These are phyloP conservation scores for Synanthedon formicaeformis DNA, from an alignment of 2,888 invertebrate species.

Conservation along the genomic window DNA sequence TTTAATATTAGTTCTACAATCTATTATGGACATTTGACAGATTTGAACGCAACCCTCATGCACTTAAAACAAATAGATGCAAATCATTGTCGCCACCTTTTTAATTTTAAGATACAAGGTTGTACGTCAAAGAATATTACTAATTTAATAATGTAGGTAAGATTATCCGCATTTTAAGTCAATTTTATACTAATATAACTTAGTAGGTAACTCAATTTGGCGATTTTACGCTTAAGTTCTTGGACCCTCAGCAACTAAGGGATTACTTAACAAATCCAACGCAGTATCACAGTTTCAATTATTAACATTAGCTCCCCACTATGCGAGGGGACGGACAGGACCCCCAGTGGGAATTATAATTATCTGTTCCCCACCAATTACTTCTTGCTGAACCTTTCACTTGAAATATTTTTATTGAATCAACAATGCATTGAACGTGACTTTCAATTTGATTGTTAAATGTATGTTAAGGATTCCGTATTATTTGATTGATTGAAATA, in stretches of 20 bases:
- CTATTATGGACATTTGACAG: too few relatives aligned
- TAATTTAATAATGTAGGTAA: too few relatives aligned
- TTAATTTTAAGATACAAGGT: too few relatives aligned
- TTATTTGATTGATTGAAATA: too few relatives aligned
- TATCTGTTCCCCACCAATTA: conserved; percentile 33
- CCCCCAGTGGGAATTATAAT: conserved; percentile 31
- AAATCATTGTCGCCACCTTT: too few relatives aligned
- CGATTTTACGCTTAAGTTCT: conserved; percentile 3
- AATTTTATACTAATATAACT: too few relatives aligned
- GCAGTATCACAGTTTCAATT: conserved; percentile 25
- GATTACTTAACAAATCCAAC: conserved; percentile 31
- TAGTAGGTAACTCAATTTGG: neutral
- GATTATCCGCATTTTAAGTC: too few relatives aligned
- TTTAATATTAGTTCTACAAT: too few relatives aligned
- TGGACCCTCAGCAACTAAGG: conserved; percentile 19
- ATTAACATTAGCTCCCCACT: conserved; percentile 28
- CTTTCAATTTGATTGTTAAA: neutral
- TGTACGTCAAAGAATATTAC: too few relatives aligned
- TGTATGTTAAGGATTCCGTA: neutral
- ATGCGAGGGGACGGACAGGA: conserved; percentile 20
- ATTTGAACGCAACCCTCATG: too few relatives aligned
- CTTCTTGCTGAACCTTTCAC: conserved; percentile 20
- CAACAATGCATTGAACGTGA: neutral
- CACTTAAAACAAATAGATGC: too few relatives aligned
- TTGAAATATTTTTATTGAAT: conserved; percentile 7